Evolutionary conservation across 2,113 vertebrate genomes (phyloP).

Genomic region (Actinemys pallida): DNA sequence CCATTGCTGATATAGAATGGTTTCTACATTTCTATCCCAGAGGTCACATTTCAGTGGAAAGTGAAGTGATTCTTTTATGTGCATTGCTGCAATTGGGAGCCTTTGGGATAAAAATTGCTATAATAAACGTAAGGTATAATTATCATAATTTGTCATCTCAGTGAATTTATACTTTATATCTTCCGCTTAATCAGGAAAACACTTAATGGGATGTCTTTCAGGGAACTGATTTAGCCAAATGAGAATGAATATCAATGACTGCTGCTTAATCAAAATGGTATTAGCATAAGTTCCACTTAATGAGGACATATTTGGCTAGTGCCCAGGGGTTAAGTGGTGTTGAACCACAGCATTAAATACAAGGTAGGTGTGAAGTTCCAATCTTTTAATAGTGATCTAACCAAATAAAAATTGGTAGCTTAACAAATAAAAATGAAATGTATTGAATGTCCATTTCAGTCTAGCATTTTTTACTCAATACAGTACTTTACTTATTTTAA

Average conservation of each 20-base stretch:
- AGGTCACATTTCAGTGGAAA: neutral
- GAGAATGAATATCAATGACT: slow-evolving; percentile 69
- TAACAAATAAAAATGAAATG: slow-evolving; percentile 39
- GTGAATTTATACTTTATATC: slow-evolving; percentile 63
- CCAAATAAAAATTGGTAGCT: neutral
- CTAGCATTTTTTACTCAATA: neutral
- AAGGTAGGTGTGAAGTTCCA: neutral
- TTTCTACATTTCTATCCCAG: neutral
- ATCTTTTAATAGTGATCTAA: neutral
- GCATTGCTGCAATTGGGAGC: slow-evolving; percentile 33
- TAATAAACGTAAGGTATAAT: slow-evolving; percentile 62
- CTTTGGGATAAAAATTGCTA: slow-evolving; percentile 28
- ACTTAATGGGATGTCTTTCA: slow-evolving; percentile 52
- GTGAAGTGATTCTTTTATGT: neutral
- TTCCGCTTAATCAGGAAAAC: slow-evolving; percentile 42
- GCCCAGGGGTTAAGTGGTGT: slow-evolving; percentile 35
- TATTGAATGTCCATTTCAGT: neutral
- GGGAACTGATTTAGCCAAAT: slow-evolving; percentile 60
- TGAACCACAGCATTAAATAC: slow-evolving; percentile 29
- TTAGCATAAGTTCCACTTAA: slow-evolving; percentile 71
- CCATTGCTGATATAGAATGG: neutral
- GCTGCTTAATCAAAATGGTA: slow-evolving; percentile 64
- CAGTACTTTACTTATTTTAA: slow-evolving; percentile 4
- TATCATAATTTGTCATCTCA: slow-evolving; percentile 63
- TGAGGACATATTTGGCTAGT: slow-evolving; percentile 48